A percentile compares a stretch with the other conserved stretches of the same genome.
Evolutionary conservation across 2,797 vertebrate species (phyloP).

Genomic region (Adelosebastes latens): DNA sequence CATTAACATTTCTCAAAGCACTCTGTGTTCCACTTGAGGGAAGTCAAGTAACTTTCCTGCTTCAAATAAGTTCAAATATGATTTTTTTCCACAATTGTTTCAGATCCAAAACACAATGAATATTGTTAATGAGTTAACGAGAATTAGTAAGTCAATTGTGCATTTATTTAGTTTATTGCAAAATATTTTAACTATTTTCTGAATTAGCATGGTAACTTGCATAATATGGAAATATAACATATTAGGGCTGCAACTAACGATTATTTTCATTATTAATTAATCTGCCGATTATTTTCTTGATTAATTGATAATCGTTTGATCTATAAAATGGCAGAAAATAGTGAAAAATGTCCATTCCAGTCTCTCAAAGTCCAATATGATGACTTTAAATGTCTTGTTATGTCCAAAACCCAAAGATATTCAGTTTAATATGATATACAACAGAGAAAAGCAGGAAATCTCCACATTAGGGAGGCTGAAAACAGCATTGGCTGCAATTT

Average conservation of each 20-base stretch:
- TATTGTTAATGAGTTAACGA: rapidly evolving
- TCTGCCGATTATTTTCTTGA: no score
- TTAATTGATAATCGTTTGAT: no score
- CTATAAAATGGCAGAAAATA: no score
- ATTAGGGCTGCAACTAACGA: no score
- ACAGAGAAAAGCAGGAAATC: no score
- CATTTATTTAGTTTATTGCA: not conserved
- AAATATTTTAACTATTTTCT: not conserved
- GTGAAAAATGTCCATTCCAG: no score
- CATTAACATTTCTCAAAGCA: not conserved
- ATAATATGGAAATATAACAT: not conserved
- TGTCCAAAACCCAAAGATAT: no score
- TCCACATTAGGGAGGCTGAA: no score
- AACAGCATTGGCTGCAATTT: no score
- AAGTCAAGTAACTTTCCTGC: not conserved
- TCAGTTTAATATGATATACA: no score
- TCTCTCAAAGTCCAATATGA: no score
- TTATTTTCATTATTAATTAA: not conserved
- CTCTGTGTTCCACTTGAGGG: not conserved
- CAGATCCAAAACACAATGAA: not conserved
- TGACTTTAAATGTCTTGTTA: no score
- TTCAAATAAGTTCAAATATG: not conserved
- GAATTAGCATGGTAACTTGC: not conserved
- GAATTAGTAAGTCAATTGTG: not conserved
- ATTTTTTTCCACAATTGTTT: not conserved